Evolutionary conservation across 2,113 vertebrate genomes (phyloP), one percentile per base, ranked within the genome.

Genomic region (Beaufortia kweichowensis): DNA sequence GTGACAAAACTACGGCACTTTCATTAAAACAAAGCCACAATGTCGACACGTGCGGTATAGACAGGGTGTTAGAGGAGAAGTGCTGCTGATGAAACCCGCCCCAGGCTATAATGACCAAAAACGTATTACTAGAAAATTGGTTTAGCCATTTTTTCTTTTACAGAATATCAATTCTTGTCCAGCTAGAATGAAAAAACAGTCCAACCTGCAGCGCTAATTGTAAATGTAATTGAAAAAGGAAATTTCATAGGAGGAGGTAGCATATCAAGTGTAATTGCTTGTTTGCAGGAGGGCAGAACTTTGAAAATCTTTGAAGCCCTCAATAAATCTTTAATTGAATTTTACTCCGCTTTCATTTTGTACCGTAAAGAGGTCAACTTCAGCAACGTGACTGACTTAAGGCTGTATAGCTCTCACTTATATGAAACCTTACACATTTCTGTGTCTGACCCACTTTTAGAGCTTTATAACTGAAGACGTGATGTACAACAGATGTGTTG

Each of bases 271-370:
- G 64, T 48, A 66, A 66, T 48, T 46, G 15, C 15, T 2, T n/a
- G 28, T 2, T 61, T 8, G 17, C 28, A 17, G 3, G 41, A 48
- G 41, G 17, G 64, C 41, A 48, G 64, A 66, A 66, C 24, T 48
- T 66, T 46, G 17, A 1, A 46, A 15, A 28, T 28, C 26, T 50
- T 50, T 19, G 28, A 67, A 28, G 64, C 46, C 41, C 26, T 19
- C 14, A 4, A 28, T 48, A 17, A 67, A 67, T 41, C 41, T 48
- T 48, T 77, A 90, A 88, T 89, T 84, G 88, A 88, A 84, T 77
- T 89, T 84, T 5, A 64, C 59, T 56, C 60, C 24, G 66, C 33
- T 77, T 59, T 56, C 24, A 71, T 66, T 79, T 84, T 83, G 41
- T 82, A 83, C 62, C 66, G 74, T 81, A 81, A 79, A 83, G 26